Conservation (phyloP, 2,888 invertebrate genomes). For the Drosophila leonis region DNA sequence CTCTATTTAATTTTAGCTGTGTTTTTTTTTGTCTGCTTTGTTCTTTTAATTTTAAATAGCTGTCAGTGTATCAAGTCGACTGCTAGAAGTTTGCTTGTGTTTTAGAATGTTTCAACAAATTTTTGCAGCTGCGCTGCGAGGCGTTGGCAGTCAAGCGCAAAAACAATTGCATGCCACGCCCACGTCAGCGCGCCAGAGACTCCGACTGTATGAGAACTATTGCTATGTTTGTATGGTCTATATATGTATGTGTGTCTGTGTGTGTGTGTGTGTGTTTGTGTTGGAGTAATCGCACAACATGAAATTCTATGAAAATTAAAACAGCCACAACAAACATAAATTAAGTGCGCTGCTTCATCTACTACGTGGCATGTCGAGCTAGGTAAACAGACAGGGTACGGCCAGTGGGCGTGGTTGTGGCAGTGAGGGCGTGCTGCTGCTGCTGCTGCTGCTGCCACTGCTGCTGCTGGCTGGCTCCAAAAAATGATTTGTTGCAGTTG, state of each 20-base stretch:
- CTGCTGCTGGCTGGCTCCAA: conserved; percentile 12
- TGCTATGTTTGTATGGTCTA: neutral
- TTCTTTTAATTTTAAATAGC: neutral
- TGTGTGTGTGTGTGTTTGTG: neutral
- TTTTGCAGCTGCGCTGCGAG: conserved; percentile 15
- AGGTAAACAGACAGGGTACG: conserved; percentile 34
- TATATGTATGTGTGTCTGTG: neutral
- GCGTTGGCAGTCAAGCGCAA: conserved; percentile 19
- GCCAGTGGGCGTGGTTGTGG: neutral
- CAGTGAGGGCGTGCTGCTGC: conserved; percentile 4
- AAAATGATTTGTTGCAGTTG: conserved; percentile 56
- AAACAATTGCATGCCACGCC: conserved; percentile 18
- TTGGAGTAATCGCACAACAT: conserved; percentile 46
- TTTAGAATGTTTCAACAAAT: conserved; percentile 21
- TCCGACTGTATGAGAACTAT: conserved; percentile 3
- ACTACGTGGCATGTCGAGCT: conserved; percentile 36
- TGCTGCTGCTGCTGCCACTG: neutral
- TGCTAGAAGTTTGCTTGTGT: neutral
- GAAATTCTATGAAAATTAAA: conserved; percentile 51
- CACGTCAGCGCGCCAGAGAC: neutral
- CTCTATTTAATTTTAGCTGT: neutral
- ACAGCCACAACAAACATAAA: conserved; percentile 52
- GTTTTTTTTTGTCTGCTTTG: too few relatives aligned
- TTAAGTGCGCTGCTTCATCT: conserved; percentile 45
- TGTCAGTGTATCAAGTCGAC: conserved; percentile 12